A percentile compares a stretch with the other conserved stretches of the same genome.
Evolutionary conservation across 2,797 vertebrate genomes (phyloP).

Genomic region (Bradypus variegatus): DNA sequence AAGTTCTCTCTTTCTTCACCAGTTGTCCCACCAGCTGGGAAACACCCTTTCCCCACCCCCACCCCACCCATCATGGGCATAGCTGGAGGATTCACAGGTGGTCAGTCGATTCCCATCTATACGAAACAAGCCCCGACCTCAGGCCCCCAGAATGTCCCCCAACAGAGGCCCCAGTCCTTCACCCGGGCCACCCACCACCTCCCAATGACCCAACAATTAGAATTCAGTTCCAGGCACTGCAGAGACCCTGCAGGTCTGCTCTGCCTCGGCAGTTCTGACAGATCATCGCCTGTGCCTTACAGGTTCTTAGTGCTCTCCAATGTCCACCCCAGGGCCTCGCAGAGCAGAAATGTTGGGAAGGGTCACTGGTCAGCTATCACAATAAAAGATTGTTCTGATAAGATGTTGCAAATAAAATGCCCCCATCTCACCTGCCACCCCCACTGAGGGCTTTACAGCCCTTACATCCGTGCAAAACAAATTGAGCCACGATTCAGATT

Average conservation of each 20-base stretch:
- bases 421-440: background rate
- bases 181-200: background rate
- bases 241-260: background rate
- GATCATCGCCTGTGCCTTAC: background rate
- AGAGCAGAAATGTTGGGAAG: background rate
- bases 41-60: background rate
- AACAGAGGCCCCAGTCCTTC: background rate
- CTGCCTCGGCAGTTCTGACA: background rate
- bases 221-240: background rate
- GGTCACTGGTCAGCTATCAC: background rate
- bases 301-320: background rate
- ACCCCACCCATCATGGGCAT: too few relatives aligned
- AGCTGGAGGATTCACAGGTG: background rate
- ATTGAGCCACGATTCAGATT: background rate
- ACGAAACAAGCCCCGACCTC: background rate
- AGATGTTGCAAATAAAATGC: background rate
- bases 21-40: background rate
- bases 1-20: background rate
- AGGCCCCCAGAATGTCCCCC: background rate
- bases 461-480: background rate
- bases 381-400: background rate
- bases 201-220: background rate
- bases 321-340: background rate
- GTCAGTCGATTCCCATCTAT: background rate
- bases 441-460: background rate